These are phyloP conservation scores for Mormyrus hasselquistii DNA, from an alignment of 2,797 vertebrate species.

Conservation along the genomic window DNA sequence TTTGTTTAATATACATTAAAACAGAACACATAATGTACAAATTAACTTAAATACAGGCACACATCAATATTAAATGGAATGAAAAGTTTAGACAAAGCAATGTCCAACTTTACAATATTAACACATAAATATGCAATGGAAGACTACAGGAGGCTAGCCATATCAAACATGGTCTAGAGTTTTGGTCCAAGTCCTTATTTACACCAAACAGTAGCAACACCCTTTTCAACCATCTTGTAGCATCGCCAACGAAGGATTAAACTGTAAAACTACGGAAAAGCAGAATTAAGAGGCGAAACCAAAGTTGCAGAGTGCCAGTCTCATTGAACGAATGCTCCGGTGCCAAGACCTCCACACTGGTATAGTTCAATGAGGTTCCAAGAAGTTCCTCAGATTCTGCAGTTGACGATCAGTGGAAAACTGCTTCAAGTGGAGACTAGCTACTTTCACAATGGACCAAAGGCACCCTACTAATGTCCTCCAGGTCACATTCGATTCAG, in stretches of 20 bases:
- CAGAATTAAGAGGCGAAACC: conserved; percentile 69
- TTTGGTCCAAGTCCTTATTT: conserved; percentile 73
- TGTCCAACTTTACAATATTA: conserved; percentile 64
- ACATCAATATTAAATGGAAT: conserved; percentile 85
- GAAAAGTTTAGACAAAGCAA: conserved; percentile 66
- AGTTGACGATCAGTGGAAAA: neutral
- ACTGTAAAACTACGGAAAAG: conserved; percentile 62
- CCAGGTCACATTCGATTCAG: conserved; percentile 16
- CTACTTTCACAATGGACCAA: conserved; percentile 48
- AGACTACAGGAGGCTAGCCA: conserved; percentile 68
- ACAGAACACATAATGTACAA: conserved; percentile 92
- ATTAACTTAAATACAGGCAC: conserved; percentile 86
- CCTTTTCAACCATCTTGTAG: conserved; percentile 68
- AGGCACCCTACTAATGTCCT: conserved; percentile 53
- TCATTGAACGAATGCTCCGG: neutral
- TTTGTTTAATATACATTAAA: conserved; percentile 86
- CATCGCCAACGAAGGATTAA: conserved; percentile 49
- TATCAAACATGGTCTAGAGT: conserved; percentile 59
- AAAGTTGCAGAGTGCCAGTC: conserved; percentile 57
- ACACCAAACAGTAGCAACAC: conserved; percentile 83
- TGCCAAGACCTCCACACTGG: neutral
- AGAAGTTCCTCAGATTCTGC: neutral
- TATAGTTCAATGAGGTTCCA: neutral
- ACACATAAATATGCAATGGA: conserved; percentile 55
- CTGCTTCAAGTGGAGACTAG: conserved; percentile 60